phyloP scores from a whole-genome alignment of 2,888 invertebrate genomes.

The Schizaphis graminum region DNA sequence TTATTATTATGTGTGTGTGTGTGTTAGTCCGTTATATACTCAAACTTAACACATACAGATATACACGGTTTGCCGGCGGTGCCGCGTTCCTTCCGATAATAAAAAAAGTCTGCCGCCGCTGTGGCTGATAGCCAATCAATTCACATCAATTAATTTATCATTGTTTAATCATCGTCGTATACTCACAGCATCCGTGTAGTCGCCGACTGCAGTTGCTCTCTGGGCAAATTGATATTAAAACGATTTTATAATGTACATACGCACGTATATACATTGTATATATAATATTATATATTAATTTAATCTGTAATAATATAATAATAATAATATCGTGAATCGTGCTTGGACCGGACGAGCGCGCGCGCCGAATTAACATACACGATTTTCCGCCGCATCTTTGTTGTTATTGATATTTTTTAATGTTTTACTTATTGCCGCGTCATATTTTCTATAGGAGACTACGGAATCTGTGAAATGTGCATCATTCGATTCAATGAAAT shows the following conservation, averaged over 20 bases:
- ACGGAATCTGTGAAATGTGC: background rate
- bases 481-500: background rate
- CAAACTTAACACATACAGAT: background rate
- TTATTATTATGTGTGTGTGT: background rate
- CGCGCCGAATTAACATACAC: background rate
- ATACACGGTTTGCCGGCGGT: background rate
- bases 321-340: background rate
- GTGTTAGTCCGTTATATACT: background rate
- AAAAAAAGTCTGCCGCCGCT: background rate
- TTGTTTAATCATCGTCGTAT: constrained; percentile 15
- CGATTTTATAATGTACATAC: background rate
- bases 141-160: constrained; percentile 51
- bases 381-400: background rate
- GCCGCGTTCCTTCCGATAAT: constrained; percentile 17
- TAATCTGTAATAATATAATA: background rate
- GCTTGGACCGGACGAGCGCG: background rate
- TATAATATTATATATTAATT: constrained; percentile 26
- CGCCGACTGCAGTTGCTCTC: background rate
- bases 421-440: background rate
- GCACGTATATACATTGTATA: constrained; percentile 6
- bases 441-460: background rate
- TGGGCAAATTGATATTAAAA: constrained; percentile 34
- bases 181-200: background rate
- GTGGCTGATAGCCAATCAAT: background rate
- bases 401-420: background rate